A percentile compares a stretch with the other conserved stretches of the same genome.
phyloP scores from a whole-genome alignment of 2,888 invertebrate species.

The Muscina levida region DNA sequence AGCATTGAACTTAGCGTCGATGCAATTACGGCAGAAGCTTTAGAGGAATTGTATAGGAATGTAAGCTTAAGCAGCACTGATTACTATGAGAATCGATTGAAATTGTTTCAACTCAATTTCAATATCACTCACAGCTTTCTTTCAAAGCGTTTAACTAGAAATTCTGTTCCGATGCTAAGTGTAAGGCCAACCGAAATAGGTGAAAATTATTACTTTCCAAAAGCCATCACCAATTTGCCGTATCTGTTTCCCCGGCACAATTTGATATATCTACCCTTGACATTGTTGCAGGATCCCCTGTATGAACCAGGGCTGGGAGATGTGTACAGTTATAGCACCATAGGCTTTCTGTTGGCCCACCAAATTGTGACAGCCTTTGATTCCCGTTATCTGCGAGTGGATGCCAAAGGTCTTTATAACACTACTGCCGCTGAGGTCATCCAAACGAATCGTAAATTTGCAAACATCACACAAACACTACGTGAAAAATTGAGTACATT shows the following conservation, averaged over 20 bases:
- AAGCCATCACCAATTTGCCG: background rate
- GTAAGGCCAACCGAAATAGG: background rate
- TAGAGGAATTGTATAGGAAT: background rate
- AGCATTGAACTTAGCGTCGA: background rate
- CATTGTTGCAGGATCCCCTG: background rate
- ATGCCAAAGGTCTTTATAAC: background rate
- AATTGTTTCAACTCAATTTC: background rate
- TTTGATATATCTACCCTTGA: no score
- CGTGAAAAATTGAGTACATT: background rate
- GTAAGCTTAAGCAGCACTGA: background rate
- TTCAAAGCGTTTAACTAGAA: background rate
- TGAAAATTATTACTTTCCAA: background rate
- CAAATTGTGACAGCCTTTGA: no score
- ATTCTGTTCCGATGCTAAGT: background rate
- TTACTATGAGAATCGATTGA: conserved; percentile 18
- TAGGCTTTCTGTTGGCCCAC: no score
- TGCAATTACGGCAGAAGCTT: no score
- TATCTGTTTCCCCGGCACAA: no score
- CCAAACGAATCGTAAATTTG: background rate
- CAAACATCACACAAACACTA: background rate
- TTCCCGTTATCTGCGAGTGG: no score
- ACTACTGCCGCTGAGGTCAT: background rate
- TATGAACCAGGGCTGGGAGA: background rate
- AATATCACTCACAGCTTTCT: background rate
- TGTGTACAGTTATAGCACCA: conserved; percentile 1